Percentiles rank a stretch among this genome's conserved stretches.
phyloP scores from a whole-genome alignment of 2,797 vertebrate genomes.

The Enteromius argenteus region DNA sequence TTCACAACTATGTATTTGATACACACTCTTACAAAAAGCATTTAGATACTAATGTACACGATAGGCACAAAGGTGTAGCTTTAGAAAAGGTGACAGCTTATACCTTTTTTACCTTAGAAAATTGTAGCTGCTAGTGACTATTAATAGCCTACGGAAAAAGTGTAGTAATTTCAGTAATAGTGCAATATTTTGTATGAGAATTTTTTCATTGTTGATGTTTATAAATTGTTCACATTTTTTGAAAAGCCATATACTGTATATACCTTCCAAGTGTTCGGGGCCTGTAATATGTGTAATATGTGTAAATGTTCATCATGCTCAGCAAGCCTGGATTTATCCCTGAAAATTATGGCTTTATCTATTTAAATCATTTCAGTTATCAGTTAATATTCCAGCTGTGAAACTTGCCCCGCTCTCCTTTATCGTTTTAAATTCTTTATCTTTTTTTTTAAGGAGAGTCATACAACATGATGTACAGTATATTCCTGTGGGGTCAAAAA shows the following conservation, averaged over 20 bases:
- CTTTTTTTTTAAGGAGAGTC: neutral
- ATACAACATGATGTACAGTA: neutral
- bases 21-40: neutral
- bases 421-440: neutral
- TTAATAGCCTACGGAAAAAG: neutral
- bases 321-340: neutral
- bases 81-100: neutral
- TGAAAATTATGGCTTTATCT: neutral
- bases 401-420: neutral
- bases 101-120: neutral
- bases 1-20: neutral
- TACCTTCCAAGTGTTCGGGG: neutral
- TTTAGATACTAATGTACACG: neutral
- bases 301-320: neutral
- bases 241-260: neutral
- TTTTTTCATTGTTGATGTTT: neutral
- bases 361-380: neutral
- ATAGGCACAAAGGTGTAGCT: neutral
- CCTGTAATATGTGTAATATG: neutral
- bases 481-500: conserved; percentile 1
- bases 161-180: neutral
- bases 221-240: neutral
- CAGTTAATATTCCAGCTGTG: neutral
- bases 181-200: neutral
- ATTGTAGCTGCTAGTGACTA: neutral